phyloP scores from a whole-genome alignment of 64 coral and sea anemone genomes.

The Stichodactyla helianthus region DNA sequence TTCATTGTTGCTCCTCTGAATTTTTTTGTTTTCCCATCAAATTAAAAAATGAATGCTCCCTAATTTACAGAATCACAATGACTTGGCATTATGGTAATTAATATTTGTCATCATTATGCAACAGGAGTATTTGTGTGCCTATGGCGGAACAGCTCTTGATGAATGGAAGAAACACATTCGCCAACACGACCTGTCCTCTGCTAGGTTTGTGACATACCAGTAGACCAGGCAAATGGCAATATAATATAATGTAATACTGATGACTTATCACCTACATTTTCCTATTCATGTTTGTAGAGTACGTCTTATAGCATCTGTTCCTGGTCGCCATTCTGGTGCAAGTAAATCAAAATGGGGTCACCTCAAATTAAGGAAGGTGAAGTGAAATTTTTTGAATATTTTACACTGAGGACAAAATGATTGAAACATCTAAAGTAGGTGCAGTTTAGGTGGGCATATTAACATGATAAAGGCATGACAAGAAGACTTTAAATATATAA shows the following conservation, averaged over 20 bases:
- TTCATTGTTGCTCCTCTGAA: too few species aligned
- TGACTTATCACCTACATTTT: not conserved
- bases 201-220: slow-evolving; percentile 56
- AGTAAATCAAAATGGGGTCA: slow-evolving; percentile 78
- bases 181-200: slow-evolving; percentile 89
- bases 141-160: slow-evolving; percentile 71
- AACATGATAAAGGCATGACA: too few species aligned
- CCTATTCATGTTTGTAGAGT: slow-evolving; percentile 33
- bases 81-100: too few species aligned
- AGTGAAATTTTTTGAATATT: not conserved
- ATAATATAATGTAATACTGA: too few species aligned
- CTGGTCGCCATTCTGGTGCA: slow-evolving; percentile 54
- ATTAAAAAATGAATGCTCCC: too few species aligned
- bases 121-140: slow-evolving; percentile 83
- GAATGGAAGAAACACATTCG: slow-evolving; percentile 84
- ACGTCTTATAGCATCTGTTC: slow-evolving; percentile 66
- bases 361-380: slow-evolving; percentile 70
- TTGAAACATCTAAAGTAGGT: too few species aligned
- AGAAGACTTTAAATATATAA: too few species aligned
- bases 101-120: too few species aligned
- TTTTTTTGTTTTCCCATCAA: not conserved
- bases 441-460: too few species aligned
- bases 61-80: too few species aligned
- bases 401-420: not conserved
- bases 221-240: too few species aligned